Conservation (phyloP, 1,140 invertebrate species). For the Zaprionus ornatus region DNA sequence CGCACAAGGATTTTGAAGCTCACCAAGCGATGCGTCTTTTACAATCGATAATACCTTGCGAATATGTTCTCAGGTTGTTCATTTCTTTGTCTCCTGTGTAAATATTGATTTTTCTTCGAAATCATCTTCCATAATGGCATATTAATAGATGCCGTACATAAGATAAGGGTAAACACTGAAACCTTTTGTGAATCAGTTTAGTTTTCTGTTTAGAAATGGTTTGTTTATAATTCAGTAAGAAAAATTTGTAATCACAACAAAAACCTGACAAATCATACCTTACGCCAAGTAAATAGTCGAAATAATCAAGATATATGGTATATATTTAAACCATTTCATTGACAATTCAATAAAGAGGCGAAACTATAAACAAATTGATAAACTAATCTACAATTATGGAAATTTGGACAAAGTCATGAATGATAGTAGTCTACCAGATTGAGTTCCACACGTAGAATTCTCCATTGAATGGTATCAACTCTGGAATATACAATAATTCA, state of each 20-base stretch:
- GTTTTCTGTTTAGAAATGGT: no score
- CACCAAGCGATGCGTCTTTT: slow-evolving; percentile 12
- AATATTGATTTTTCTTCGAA: slow-evolving; percentile 8
- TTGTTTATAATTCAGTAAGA: no score
- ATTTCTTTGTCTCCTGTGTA: background rate
- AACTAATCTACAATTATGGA: background rate
- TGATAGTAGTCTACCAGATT: background rate
- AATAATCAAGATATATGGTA: no score
- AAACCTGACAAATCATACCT: no score
- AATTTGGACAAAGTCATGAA: background rate
- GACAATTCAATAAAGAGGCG: no score
- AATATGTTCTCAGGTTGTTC: background rate
- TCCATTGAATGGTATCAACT: background rate
- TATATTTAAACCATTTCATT: no score
- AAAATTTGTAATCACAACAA: no score
- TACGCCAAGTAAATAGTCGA: no score
- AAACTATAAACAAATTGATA: no score
- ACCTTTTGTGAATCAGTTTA: no score
- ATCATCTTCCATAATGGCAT: background rate
- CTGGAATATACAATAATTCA: background rate
- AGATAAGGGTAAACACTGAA: background rate
- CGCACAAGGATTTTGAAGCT: slow-evolving; percentile 13
- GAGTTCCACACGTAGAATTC: background rate
- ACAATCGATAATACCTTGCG: slow-evolving; percentile 29
- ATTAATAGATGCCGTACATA: background rate